Evolutionary conservation across 2,113 vertebrate species (phyloP), one percentile per base, ranked within the genome.

Genomic region (Xiphophorus hellerii): DNA sequence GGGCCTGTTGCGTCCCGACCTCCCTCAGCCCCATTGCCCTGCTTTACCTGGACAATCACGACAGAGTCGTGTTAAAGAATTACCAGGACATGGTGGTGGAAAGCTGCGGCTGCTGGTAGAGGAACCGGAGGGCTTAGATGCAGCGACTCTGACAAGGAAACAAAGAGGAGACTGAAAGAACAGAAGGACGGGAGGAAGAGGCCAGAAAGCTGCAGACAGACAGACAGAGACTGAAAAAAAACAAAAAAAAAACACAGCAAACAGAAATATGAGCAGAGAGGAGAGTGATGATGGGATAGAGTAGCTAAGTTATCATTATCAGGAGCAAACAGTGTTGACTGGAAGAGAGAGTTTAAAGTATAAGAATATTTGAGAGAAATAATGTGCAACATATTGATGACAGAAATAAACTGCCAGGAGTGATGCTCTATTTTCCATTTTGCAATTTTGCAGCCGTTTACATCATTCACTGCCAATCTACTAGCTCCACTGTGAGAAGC

Each of bases 11-110:
- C 3, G 94, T 96, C 58, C 95, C 95, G 33, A 96, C 94, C 20
- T 89, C 93, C 73, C 95, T 96, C 78, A 96, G 95, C 83, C 94
- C 95, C 73, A 95, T 96, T 15, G 94, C 95, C 60, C 88, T 96
- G 82, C 94, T 96, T 76, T 96, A 95, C 83, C 88, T 95, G 82
- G 95, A 96, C 77, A 90, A 94, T 77, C 92, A 95, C 62, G 95
- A 96, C 63, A 91, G 93, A 15, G 95, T 96, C 66, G 95, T 96
- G 76, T 90, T 96, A 77, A 96, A 96, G 86, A 96, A 95, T 74
- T 96, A 96, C 84, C 93, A 95, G 90, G 95, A 96, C 74, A 96
- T 96, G 95, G 95, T 96, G 77, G 95, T 96, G 88, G 95, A 96
- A 76, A 94, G 94, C 74, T 96, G 95, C 1, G 95, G 95, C 71